Evolutionary conservation across 2,797 vertebrate genomes (phyloP).

Genomic region (Urophycis tenuis): DNA sequence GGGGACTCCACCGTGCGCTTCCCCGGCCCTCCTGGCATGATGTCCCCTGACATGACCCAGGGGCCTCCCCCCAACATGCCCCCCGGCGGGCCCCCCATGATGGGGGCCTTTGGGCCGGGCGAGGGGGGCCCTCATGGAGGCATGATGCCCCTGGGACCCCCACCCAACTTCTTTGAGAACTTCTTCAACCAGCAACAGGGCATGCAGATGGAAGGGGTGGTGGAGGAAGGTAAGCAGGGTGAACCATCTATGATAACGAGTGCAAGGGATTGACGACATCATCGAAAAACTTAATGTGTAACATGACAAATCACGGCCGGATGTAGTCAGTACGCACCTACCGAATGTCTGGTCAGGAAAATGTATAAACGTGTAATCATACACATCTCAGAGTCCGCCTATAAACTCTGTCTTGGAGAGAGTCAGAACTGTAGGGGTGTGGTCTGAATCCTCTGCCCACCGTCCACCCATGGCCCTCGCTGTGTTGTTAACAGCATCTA

Average conservation of each 20-base stretch:
- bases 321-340: no score
- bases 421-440: no score
- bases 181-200: constrained; percentile 83
- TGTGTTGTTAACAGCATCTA: no score
- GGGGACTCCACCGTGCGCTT: constrained; percentile 72
- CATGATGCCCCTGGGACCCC: constrained; percentile 73
- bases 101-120: constrained; percentile 74
- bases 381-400: no score
- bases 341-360: no score
- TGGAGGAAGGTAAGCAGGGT: constrained; percentile 71
- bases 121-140: constrained; percentile 71
- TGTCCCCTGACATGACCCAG: constrained; percentile 75
- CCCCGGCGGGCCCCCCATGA: constrained; percentile 74
- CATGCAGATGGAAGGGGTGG: constrained; percentile 74
- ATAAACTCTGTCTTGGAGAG: no score
- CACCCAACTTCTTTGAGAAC: constrained; percentile 81
- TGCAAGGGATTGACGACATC: background rate
- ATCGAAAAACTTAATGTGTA: background rate
- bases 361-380: no score
- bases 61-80: constrained; percentile 77
- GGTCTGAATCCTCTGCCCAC: no score
- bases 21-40: constrained; percentile 67
- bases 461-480: no score
- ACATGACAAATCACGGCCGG: no score
- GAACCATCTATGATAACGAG: no score